A percentile compares a stretch with the other conserved stretches of the same genome.
Evolutionary conservation across 30 jellyfish, hydroid and myxozoan genomes (phyloP).

Genomic region (Hydractinia echinata): DNA sequence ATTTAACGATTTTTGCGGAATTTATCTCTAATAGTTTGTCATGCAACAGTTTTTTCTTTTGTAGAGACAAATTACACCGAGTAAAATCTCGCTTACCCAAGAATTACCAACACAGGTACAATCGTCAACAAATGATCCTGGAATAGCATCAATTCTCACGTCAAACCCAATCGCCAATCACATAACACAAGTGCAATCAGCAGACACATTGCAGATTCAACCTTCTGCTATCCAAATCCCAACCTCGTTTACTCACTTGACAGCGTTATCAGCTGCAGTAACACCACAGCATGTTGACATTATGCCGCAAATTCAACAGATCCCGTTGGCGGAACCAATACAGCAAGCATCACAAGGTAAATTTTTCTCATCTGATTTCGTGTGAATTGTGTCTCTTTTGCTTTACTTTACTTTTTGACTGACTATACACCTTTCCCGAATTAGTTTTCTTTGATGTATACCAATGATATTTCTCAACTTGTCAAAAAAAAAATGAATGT

Average conservation of each 20-base stretch:
- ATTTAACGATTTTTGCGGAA: background rate
- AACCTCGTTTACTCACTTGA: background rate
- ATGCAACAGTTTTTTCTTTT: background rate
- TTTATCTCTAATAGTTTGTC: background rate
- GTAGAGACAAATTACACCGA: background rate
- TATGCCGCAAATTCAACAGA: background rate
- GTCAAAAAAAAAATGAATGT: too few species aligned
- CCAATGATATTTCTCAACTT: too few species aligned
- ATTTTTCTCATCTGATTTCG: too few species aligned
- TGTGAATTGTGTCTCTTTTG: too few species aligned
- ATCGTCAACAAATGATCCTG: background rate
- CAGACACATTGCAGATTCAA: conserved; percentile 2
- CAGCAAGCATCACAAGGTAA: too few species aligned
- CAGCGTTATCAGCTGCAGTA: background rate
- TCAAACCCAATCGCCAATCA: background rate
- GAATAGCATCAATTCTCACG: background rate
- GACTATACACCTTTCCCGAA: too few species aligned
- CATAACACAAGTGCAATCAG: background rate
- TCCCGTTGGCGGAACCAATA: background rate
- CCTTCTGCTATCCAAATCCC: background rate
- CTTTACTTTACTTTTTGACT: too few species aligned
- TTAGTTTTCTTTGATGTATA: too few species aligned
- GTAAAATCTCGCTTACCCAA: background rate
- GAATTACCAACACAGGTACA: conserved; percentile 18
- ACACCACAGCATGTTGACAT: conserved; percentile 7